These are phyloP conservation scores for Candoia aspera DNA, from an alignment of 2,113 vertebrate species.

Conservation along the genomic window DNA sequence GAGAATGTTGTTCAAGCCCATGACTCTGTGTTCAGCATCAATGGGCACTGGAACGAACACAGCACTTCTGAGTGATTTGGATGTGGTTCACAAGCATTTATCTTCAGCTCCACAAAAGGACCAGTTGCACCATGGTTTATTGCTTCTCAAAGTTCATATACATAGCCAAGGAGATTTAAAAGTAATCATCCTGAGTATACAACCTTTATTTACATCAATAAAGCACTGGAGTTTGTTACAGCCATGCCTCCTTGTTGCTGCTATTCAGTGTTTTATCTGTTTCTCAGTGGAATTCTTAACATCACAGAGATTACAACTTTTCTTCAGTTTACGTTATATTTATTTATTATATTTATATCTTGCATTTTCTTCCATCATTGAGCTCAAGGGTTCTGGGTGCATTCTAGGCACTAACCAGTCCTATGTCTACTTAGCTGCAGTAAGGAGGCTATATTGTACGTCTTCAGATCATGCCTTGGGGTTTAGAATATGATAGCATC, in stretches of 20 bases:
- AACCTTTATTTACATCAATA: not conserved
- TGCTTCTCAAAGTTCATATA: not conserved
- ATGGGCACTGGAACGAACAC: not conserved
- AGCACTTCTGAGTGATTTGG: not conserved
- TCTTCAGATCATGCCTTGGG: not conserved
- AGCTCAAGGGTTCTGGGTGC: not conserved
- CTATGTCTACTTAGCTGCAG: not conserved
- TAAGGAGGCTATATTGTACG: not conserved
- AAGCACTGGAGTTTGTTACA: not conserved
- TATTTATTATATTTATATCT: not conserved
- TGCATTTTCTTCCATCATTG: not conserved
- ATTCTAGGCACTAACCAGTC: not conserved
- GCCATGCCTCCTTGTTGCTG: not conserved
- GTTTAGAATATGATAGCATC: not conserved
- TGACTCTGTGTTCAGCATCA: not conserved
- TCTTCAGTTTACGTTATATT: not conserved
- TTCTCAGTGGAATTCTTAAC: not conserved
- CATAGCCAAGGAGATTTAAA: not conserved
- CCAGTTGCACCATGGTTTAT: not conserved
- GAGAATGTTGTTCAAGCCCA: not conserved
- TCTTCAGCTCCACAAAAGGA: not conserved
- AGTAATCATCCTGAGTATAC: not conserved
- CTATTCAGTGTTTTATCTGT: not conserved
- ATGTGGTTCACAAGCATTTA: not conserved
- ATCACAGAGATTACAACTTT: not conserved